Percentiles rank a stretch among this genome's conserved stretches.
phyloP scores from a whole-genome alignment of 1,140 invertebrate genomes.

The Drosophila ironensis region DNA sequence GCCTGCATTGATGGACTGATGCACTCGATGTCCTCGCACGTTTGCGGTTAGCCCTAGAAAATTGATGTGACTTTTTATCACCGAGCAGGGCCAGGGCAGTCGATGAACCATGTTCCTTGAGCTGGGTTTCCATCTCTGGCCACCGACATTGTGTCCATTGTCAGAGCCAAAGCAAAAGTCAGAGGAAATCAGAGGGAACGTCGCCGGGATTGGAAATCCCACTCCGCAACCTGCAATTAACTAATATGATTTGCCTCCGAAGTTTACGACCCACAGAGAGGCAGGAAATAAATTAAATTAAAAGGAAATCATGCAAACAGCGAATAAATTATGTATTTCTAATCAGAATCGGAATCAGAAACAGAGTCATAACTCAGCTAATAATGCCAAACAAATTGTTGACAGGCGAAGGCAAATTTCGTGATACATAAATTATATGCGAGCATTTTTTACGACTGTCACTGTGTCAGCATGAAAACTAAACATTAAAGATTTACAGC shows the following conservation, averaged over 20 bases:
- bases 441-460: slow-evolving; percentile 63
- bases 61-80: slow-evolving; percentile 70
- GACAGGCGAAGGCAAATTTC: slow-evolving; percentile 45
- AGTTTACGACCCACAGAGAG: neutral
- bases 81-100: slow-evolving; percentile 16
- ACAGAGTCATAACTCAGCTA: slow-evolving; percentile 33
- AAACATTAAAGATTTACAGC: slow-evolving; percentile 67
- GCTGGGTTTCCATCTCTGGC: slow-evolving; percentile 48
- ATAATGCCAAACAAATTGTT: slow-evolving; percentile 48
- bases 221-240: slow-evolving; percentile 7
- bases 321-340: slow-evolving; percentile 70
- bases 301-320: slow-evolving; percentile 49
- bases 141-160: slow-evolving; percentile 32
- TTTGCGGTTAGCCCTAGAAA: slow-evolving; percentile 66
- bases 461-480: slow-evolving; percentile 45
- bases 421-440: slow-evolving; percentile 51
- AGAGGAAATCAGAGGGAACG: neutral
- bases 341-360: slow-evolving; percentile 52
- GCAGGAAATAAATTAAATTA: slow-evolving; percentile 32
- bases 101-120: slow-evolving; percentile 67
- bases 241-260: slow-evolving; percentile 11
- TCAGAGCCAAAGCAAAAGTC: slow-evolving; percentile 5
- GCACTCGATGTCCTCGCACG: slow-evolving; percentile 55
- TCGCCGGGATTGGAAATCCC: neutral
- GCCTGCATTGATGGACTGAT: slow-evolving; percentile 37